Evolutionary conservation across 2,888 invertebrate species (phyloP).

Genomic region (Dolichomitus sp.): DNA sequence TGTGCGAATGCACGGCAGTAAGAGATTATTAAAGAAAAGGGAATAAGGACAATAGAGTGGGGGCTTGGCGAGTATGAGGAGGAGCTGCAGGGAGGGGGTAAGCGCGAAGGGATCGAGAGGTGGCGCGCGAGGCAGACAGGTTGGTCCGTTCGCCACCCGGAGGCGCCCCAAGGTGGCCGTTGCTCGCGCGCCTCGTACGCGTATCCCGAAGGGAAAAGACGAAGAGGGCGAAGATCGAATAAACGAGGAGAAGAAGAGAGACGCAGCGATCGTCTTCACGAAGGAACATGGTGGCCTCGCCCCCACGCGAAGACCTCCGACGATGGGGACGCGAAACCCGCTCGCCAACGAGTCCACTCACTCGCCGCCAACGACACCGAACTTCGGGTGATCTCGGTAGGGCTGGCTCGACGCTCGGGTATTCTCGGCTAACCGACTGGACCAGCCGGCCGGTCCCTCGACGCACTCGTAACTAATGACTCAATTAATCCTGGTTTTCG

Average conservation of each 20-base stretch:
- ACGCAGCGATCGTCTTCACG: conserved; percentile 39
- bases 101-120: conserved; percentile 46
- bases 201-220: conserved; percentile 49
- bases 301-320: conserved; percentile 85
- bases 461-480: conserved; percentile 73
- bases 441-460: conserved; percentile 49
- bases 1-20: conserved; percentile 21
- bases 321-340: conserved; percentile 69
- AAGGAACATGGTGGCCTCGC: conserved; percentile 85
- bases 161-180: conserved; percentile 84
- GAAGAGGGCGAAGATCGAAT: conserved; percentile 60
- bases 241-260: conserved; percentile 46
- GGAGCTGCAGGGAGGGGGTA: conserved; percentile 11
- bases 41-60: conserved; percentile 39
- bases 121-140: conserved; percentile 77
- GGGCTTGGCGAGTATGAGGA: conserved; percentile 27
- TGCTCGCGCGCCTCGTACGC: conserved; percentile 77
- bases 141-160: conserved; percentile 84
- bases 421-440: conserved; percentile 41
- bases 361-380: conserved; percentile 47
- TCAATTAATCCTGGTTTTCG: conserved; percentile 73
- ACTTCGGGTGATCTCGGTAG: conserved; percentile 48
- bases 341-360: conserved; percentile 65
- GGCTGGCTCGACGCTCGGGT: conserved; percentile 43
- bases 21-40: conserved; percentile 18